Base-by-base conservation (phyloP, 2,113 vertebrate species). In the Benitochromis conjunctus region DNA sequence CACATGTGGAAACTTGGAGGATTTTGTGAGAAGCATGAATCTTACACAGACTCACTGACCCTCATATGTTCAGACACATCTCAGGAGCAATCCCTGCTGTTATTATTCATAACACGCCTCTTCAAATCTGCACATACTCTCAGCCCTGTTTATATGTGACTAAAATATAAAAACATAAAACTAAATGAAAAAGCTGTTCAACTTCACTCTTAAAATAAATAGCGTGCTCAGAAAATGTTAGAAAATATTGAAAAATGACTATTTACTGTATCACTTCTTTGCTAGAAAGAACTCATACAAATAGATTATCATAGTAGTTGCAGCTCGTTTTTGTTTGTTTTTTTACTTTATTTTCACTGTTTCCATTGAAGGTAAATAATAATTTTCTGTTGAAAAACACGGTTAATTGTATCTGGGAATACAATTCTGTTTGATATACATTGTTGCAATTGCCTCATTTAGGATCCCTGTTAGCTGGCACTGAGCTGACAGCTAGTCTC, bases 391-490 rank as follows among this genome's bases (percentile, higher is more conserved):
- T 81, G 12, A 10, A 78, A 48, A 78, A 11, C n/a, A 41, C 19
- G 84, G 48, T 69, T 85, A 24, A 60, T 81, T 5, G 69, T 26
- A 80, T 9, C 24, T 56, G 43, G 19, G 16, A 62, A 69, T 26
- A 19, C 6, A 11, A 11, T 83, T 29, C 38, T 80, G 21, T 86
- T 84, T 71, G 60, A 29, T 21, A 51, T 43, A 62, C 14, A 83
- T 24, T 38, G 48, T 57, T 51, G 26, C 58, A 76, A 81, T 81
- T 79, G 71, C 43, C 69, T 89, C 48, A 77, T 85, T 82, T 54
- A 3, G 16, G 43, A 76, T 83, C 71, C 80, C 54, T 80, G 79
- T 91, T 86, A 88, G 79, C 60, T 82, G 82, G 51, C 78, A 36
- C 43, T 58, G 36, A 69, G 79, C 64, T 41, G 55, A 89, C 85